Evolutionary conservation across 2,113 vertebrate genomes (phyloP).

Genomic region (Rattus norvegicus): GRCr8 NC_086033.1:60327001-60327500

Average conservation of each 20-base stretch:
- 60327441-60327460: conserved; percentile 21
- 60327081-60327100: too few species aligned
- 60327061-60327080: neutral
- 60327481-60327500: neutral
- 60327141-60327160: neutral
- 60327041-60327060: neutral
- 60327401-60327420: conserved; percentile 64
- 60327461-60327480: conserved; percentile 36
- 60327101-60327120: neutral
- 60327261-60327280: conserved; percentile 89
- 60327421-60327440: conserved; percentile 29
- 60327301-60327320: conserved; percentile 94
- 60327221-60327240: conserved; percentile 90
- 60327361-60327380: conserved; percentile 85
- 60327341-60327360: conserved; percentile 89
- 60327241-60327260: conserved; percentile 86
- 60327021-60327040: neutral
- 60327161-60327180: neutral
- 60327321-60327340: conserved; percentile 90
- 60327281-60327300: conserved; percentile 93
- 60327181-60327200: neutral
- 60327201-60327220: neutral
- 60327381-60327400: conserved; percentile 85
- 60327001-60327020: conserved; percentile 18
- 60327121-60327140: neutral